Base-by-base conservation (phyloP, 1,140 invertebrate genomes). In the Calliopsis andreniformis region DNA sequence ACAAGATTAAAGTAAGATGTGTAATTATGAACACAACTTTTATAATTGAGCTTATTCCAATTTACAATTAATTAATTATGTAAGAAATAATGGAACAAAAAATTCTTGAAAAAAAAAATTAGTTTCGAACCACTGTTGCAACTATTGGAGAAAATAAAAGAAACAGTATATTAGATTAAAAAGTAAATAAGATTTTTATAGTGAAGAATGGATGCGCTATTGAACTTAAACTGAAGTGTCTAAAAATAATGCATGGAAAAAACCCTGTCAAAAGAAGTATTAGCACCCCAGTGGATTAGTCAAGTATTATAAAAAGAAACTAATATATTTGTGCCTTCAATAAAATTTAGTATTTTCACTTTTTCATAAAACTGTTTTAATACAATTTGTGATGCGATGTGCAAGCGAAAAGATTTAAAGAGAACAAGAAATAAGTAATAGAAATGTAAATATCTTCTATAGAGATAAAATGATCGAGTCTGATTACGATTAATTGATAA, bases 321-420 rank as follows among this genome's bases (percentile, higher is more conserved):
- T 56, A 42, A 75, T 56, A 67, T 55, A 56, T 75, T 67, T 49
- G 71, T 75, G 71, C 71, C 71, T 75, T 75, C 18, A 23, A 67
- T 56, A 47, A 75, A 75, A 67, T 67, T 56, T 67, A 49, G 20
- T 67, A 35, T 39, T 67, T 63, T 67, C 56, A 56, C 25, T 20
- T 12, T 39, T 75, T 56, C 4, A 28, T 30, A 30, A 59, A 59
- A 39, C 20, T n/a, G 3, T 39, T 39, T 12, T 59, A n/a, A 42
- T 59, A 39, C 39, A 59, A 71, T 71, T 71, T 63, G 51, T 75
- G 42, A 67, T 47, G 71, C 12, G 18, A 67, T 5, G 6, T 67
- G 47, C 39, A 66, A 64, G n/a, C 23, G 32, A 67, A n/a, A 30
- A 56, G 18, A 35, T 67, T 53, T 58, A 67, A 67, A 75, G 67